phyloP scores from a whole-genome alignment of 2,888 invertebrate genomes.

The Coleophora deauratella region DNA sequence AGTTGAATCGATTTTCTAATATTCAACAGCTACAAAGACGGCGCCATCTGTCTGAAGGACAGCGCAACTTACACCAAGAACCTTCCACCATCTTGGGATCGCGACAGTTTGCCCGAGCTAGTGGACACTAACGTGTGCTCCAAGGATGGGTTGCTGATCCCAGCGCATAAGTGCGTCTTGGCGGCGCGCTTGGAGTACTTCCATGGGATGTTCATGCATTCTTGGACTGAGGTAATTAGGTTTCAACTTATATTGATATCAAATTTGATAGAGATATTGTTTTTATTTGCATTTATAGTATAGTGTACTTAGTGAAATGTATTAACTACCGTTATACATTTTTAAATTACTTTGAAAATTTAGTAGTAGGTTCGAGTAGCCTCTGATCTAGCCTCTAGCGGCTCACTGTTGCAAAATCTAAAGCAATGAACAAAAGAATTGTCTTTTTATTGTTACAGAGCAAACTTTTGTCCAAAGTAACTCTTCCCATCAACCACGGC shows the following conservation, averaged over 20 bases:
- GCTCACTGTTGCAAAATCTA: no score
- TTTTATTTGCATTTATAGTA: neutral
- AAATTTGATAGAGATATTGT: neutral
- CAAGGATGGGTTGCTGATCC: slow-evolving; percentile 60
- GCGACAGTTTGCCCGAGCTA: slow-evolving; percentile 61
- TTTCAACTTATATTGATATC: no score
- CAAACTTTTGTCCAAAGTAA: slow-evolving; percentile 61
- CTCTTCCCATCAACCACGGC: slow-evolving; percentile 75
- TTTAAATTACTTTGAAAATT: no score
- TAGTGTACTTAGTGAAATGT: neutral
- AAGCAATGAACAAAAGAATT: no score
- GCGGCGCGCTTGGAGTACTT: slow-evolving; percentile 90
- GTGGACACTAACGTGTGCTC: slow-evolving; percentile 77
- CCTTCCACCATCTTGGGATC: slow-evolving; percentile 43
- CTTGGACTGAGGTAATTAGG: slow-evolving; percentile 86
- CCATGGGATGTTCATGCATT: slow-evolving; percentile 85
- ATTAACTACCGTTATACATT: no score
- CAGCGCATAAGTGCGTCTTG: slow-evolving; percentile 88
- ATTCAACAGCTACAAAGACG: slow-evolving; percentile 59
- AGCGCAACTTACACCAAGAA: slow-evolving; percentile 32
- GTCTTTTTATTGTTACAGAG: slow-evolving; percentile 60
- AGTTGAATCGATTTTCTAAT: no score
- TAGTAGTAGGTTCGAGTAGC: no score
- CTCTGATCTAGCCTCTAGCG: no score
- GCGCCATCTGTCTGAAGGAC: slow-evolving; percentile 47